Evolutionary conservation across 2,797 vertebrate genomes (phyloP), one percentile per base, ranked within the genome.

Genomic region (Notoglanidium macrostoma): DNA sequence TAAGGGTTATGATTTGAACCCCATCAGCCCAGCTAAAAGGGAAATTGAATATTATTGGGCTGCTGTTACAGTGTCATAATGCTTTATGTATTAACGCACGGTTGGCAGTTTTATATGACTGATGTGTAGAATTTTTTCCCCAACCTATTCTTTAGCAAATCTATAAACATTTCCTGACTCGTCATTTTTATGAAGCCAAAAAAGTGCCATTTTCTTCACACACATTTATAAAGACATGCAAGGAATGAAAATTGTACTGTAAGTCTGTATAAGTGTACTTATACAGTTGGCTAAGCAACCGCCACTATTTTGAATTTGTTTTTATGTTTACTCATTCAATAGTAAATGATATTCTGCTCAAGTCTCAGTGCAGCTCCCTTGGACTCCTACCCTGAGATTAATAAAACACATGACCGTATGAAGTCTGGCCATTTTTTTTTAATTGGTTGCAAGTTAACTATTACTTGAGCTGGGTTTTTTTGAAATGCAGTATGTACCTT

Each of bases 341-440:
- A n/a, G 11, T 68, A 86, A 76, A 63, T 78, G 7, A n/a, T 40
- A 88, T 59, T 78, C 81, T 87, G 87, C 74, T 67, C 19, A 67
- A 73, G 72, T 90, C 85, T 86, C 82, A 87, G 86, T 89, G 88
- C 85, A 88, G 87, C 86, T 86, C 63, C 70, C 68, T 86, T 80
- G 85, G 84, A 89, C 86, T 87, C 72, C 57, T 83, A 73, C 88
- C 72, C 82, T 68, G 82, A 89, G 87, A 88, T 86, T 86, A 92
- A 92, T 92, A 92, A 92, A 92, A 90, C 87, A 88, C 84, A 83
- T 90, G 85, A 87, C 88, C 35, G 73, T 88, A 79, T 90, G 82
- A 78, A 21, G 57, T 78, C 44, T 88, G 17, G 6, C 11, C n/a
- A n/a, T n/a, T n/a, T n/a, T 23, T 32, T 44, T 55, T 77, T 32